Evolutionary conservation across 2,888 invertebrate genomes (phyloP).

Genomic region (Plutella xylostella): DNA sequence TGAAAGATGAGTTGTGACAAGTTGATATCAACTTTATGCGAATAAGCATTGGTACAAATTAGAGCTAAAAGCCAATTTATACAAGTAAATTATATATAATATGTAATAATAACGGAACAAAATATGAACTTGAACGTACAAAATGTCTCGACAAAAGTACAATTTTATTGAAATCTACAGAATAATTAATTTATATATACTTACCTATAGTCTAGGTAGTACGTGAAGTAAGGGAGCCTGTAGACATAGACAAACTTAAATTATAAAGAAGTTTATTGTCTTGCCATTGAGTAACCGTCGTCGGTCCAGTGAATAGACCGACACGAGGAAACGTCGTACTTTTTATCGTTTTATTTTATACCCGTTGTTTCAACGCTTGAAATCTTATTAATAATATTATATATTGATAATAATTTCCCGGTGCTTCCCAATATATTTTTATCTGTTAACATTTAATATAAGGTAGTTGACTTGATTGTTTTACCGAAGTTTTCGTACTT

Average conservation of each 20-base stretch:
- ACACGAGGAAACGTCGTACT: neutral
- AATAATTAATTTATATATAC: neutral
- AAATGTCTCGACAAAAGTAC: conserved; percentile 7
- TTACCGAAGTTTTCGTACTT: conserved; percentile 36
- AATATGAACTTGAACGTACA: neutral
- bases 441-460: conserved; percentile 60
- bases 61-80: neutral
- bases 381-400: conserved; percentile 12
- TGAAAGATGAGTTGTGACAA: conserved; percentile 2
- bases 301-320: neutral
- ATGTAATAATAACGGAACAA: too few species aligned
- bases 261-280: neutral
- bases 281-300: neutral
- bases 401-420: conserved; percentile 45
- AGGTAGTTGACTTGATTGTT: conserved; percentile 51
- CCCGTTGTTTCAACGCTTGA: neutral
- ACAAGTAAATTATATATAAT: too few species aligned
- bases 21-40: conserved; percentile 4
- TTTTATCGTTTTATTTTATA: conserved; percentile 20
- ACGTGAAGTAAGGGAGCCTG: neutral
- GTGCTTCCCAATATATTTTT: conserved; percentile 66
- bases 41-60: conserved; percentile 8
- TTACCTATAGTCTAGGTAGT: conserved; percentile 4
- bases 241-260: neutral
- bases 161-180: conserved; percentile 3